Percentiles rank a stretch among this genome's conserved stretches.
Evolutionary conservation across 2,113 vertebrate species (phyloP).

Genomic region (Mustelus asterias): DNA sequence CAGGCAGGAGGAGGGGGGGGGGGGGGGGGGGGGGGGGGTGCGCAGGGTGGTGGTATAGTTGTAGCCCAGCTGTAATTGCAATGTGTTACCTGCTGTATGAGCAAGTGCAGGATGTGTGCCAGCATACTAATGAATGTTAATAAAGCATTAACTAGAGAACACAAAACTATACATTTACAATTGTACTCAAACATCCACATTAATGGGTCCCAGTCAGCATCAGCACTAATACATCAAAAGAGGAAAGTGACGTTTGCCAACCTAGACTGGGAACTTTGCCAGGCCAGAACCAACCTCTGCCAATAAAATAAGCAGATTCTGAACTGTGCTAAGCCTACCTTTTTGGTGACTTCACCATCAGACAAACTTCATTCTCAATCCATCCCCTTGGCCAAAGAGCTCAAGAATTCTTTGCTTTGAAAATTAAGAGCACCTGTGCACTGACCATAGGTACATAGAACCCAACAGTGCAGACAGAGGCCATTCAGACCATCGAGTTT

Average conservation of each 20-base stretch:
- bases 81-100: neutral
- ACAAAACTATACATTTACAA: neutral
- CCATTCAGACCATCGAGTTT: too few species aligned
- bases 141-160: neutral
- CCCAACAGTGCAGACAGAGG: too few species aligned
- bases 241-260: neutral
- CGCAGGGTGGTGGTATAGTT: neutral
- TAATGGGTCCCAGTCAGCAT: neutral
- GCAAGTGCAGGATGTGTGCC: neutral
- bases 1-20: neutral
- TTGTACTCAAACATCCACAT: neutral
- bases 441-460: neutral
- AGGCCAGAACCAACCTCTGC: neutral
- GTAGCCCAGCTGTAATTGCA: neutral
- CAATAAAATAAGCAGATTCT: conserved; percentile 1
- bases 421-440: neutral
- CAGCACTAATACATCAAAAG: neutral
- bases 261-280: neutral
- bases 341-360: neutral
- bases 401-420: neutral
- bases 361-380: neutral
- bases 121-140: neutral
- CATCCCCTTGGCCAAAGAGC: neutral
- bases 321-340: neutral
- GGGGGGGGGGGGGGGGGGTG: too few species aligned